Conservation (phyloP, 2,113 vertebrate genomes). For the Mesoclemmys tuberculata region DNA sequence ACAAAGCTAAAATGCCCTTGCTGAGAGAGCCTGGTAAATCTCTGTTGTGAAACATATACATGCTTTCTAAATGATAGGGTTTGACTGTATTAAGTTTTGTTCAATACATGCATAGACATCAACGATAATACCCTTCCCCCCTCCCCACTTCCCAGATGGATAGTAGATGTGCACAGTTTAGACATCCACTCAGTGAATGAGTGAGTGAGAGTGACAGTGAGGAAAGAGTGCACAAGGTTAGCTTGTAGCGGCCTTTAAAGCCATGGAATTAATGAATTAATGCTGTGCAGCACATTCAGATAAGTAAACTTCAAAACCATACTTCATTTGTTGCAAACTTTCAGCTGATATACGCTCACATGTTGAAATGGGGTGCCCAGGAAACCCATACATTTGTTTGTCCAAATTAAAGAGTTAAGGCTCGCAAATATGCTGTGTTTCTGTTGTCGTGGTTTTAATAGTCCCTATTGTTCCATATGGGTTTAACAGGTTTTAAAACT, state of each 20-base stretch:
- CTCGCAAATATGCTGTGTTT: not conserved
- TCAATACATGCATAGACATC: not conserved
- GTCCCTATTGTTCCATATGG: not conserved
- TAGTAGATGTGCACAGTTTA: not conserved
- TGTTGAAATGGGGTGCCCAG: constrained; percentile 1
- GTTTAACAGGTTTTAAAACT: not conserved
- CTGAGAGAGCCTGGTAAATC: constrained; percentile 74
- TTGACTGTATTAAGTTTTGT: constrained; percentile 53
- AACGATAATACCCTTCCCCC: not conserved
- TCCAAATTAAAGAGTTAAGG: constrained; percentile 13
- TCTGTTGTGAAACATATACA: constrained; percentile 56
- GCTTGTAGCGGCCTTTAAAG: not conserved
- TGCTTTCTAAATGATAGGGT: constrained; percentile 66
- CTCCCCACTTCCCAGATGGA: constrained; percentile 3
- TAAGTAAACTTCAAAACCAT: not conserved
- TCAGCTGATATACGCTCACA: not conserved
- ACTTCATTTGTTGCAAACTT: not conserved
- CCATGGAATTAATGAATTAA: not conserved
- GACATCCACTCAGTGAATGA: not conserved
- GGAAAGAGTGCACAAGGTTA: not conserved
- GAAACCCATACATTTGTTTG: not conserved
- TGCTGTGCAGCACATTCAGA: fast-evolving
- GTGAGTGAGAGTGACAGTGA: not conserved
- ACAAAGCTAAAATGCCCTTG: constrained; percentile 83
- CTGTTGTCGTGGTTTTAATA: not conserved